Conservation (phyloP, 1,140 invertebrate species). For the Platorchestia sp. region DNA sequence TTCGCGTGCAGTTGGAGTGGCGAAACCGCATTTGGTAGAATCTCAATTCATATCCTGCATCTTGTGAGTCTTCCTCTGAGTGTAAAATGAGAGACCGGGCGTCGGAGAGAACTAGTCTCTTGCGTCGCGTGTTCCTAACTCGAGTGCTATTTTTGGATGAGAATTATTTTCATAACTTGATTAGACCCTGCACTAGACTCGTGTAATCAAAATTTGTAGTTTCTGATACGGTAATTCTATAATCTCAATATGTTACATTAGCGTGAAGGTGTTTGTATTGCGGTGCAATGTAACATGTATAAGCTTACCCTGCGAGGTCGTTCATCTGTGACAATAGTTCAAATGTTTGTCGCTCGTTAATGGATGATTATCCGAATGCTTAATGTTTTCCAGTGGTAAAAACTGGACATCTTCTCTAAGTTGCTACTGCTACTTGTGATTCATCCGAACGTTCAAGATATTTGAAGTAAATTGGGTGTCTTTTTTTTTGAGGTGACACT, state of each 20-base stretch:
- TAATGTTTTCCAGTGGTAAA: not conserved
- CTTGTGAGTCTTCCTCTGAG: not conserved
- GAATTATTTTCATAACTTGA: not conserved
- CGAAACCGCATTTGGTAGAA: not conserved
- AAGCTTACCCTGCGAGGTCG: not conserved
- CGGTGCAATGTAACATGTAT: not conserved
- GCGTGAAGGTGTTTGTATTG: not conserved
- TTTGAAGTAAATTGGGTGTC: not conserved
- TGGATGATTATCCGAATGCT: not conserved
- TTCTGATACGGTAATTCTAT: not conserved
- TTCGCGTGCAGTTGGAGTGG: not conserved
- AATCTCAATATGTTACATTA: not conserved
- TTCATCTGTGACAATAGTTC: not conserved
- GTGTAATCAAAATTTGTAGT: not conserved
- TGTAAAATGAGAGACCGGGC: not conserved
- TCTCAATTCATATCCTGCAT: not conserved
- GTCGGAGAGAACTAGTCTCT: too few species aligned
- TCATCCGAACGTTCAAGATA: not conserved
- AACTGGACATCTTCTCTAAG: not conserved
- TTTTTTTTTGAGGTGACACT: not conserved
- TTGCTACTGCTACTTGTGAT: not conserved
- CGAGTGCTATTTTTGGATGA: not conserved
- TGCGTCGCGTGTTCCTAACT: not conserved
- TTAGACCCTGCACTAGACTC: not conserved
- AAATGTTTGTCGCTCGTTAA: not conserved